Conservation (phyloP, 2,113 vertebrate species). For the Melospiza georgiana region DNA sequence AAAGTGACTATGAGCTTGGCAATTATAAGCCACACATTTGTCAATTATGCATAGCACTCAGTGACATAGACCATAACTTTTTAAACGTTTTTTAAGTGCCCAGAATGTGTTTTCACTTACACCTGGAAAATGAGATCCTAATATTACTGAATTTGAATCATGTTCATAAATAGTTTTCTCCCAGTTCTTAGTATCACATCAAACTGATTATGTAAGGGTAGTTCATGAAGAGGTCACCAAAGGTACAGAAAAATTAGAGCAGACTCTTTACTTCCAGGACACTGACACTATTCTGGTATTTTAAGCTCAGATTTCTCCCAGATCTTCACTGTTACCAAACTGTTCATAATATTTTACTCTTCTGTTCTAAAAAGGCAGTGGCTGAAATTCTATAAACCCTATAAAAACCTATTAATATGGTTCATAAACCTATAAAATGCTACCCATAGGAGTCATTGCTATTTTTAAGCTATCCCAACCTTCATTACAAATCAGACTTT, state of each 20-base stretch:
- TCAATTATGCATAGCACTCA: neutral
- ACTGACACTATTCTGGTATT: neutral
- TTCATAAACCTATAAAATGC: neutral
- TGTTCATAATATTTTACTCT: neutral
- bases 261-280: neutral
- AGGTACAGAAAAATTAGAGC: neutral
- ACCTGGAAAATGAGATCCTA: neutral
- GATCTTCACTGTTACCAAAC: neutral
- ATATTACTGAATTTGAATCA: neutral
- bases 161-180: neutral
- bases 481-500: neutral
- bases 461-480: neutral
- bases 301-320: neutral
- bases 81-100: neutral
- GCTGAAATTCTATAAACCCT: neutral
- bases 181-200: neutral
- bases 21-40: neutral
- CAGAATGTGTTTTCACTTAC: neutral
- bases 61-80: neutral
- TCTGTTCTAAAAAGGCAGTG: neutral
- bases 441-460: neutral
- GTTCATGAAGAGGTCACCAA: neutral
- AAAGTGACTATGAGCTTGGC: neutral
- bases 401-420: neutral
- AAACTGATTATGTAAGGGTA: neutral